Evolutionary conservation across 1,140 invertebrate species (phyloP), one percentile per base, ranked within the genome.

Genomic region (Chrysomallon squamiferum): DNA sequence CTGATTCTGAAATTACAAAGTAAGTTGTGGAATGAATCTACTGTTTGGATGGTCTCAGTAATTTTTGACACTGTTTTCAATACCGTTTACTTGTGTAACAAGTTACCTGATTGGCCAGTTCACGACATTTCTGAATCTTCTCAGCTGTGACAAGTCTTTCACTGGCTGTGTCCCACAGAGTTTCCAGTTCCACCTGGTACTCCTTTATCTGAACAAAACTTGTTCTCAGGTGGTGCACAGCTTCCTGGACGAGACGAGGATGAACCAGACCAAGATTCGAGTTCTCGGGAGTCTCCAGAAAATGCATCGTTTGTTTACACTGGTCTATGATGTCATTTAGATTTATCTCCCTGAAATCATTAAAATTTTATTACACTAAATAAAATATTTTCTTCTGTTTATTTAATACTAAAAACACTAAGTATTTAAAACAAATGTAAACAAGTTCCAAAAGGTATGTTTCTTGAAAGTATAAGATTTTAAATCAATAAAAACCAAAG

Each of bases 271-370:
- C 35, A 5, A 68, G 20, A 3, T 22, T 22, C 18, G 58, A n/a
- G 22, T n/a, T 13, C 7, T 59, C 43, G 3, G 38, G 56, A 27
- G 45, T 54, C 41, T 74, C 72, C 49, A 74, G 30, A 0, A 60
- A 47, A 47, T 71, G 66, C 11, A 74, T 30, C 0, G 65, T 63
- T 61, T 74, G 72, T 57, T 74, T 74, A 58, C 65, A 57, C 56
- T 38, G 54, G 25, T 69, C 67, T 15, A 69, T 35, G 9, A 43
- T 58, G 2, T 35, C 58, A 18, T 65, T 47, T 11, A 69, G 43
- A 15, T n/a, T 11, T n/a, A 33, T 38, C 33, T 69, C 67, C 22
- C 67, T 69, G 67, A 43, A 67, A 66, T 4, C n/a, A n/a, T n/a
- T n/a, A n/a, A n/a, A n/a, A n/a, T n/a, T n/a, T n/a, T n/a, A n/a